Evolutionary conservation across 2,797 vertebrate species (phyloP), one percentile per base, ranked within the genome.

Genomic region (Lutjanus argentimaculatus): DNA sequence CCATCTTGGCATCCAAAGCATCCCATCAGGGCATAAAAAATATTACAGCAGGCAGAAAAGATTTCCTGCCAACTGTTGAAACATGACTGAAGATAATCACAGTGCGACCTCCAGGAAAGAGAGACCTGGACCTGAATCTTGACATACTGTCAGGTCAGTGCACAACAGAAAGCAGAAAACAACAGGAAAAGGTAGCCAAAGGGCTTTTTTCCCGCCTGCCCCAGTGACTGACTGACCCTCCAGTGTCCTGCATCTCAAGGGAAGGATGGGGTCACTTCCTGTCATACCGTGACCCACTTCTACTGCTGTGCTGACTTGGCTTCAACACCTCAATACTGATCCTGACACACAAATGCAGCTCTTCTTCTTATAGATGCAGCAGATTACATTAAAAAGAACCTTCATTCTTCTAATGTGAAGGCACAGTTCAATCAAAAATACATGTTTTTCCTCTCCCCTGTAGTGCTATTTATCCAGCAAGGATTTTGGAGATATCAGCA

Each of bases 111-210:
- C 8, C 43, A 8, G 86, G 88, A 85, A 85, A 40, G 40, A 75
- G 57, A 61, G 25, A 62, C 55, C 48, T 15, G 0, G 42, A 42
- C 55, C 83, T 40, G 67, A 72, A 68, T 66, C 76, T 49, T 36
- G 42, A 79, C 79, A 72, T 79, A n/a, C 80, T 9, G 66, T 46
- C n/a, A 9, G 62, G 72, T 84, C 83, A 67, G 61, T 6, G 30
- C 30, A 36, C 30, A 36, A 36, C 56, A 46, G n/a, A 52, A 46
- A 45, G 67, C 12, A 6, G 56, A 81, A 65, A 93, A 92, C 89
- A 95, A 95, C 92, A 94, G 95, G 93, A 94, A 93, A 85, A 86
- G 76, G 89, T 71, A 76, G 83, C 82, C 13, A 36, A 48, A 75
- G 83, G 86, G 67, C 53, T 82, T 85, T 85, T 85, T 73, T 36